These are phyloP conservation scores for Clinocottus analis DNA, from an alignment of 2,113 vertebrate genomes.

Conservation along the genomic window DNA sequence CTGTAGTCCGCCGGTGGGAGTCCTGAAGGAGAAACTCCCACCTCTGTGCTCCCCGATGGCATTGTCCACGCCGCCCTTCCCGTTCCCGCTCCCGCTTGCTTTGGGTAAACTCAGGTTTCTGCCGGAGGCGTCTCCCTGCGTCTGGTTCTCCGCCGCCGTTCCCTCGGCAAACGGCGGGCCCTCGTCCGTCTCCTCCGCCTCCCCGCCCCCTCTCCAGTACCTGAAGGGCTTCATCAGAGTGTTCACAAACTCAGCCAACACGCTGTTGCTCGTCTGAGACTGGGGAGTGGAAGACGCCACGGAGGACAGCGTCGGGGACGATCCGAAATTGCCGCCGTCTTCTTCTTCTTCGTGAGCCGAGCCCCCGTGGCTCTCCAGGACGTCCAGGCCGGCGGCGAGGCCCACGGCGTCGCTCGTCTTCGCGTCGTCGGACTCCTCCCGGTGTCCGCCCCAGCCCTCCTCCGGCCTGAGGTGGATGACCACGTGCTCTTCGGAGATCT, in stretches of 20 bases:
- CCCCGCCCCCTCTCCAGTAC: constrained; percentile 65
- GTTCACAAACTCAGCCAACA: constrained; percentile 80
- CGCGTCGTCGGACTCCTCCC: constrained; percentile 28
- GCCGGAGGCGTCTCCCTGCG: constrained; percentile 31
- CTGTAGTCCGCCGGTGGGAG: constrained; percentile 32
- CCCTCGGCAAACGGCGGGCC: constrained; percentile 24
- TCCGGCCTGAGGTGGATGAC: constrained; percentile 74
- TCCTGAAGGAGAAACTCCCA: constrained; percentile 39
- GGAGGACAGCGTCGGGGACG: constrained; percentile 42
- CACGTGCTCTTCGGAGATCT: constrained; percentile 83
- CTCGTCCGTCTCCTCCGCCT: constrained; percentile 22
- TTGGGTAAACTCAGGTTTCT: constrained; percentile 61
- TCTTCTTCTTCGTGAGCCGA: constrained; percentile 74
- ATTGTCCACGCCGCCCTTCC: constrained; percentile 76
- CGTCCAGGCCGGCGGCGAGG: constrained; percentile 52
- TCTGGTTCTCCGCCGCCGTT: constrained; percentile 53
- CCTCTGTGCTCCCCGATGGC: constrained; percentile 72
- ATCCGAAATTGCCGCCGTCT: constrained; percentile 32
- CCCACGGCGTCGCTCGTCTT: constrained; percentile 39
- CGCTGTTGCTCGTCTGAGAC: constrained; percentile 68
- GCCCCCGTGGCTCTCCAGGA: constrained; percentile 67
- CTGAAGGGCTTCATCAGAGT: constrained; percentile 81
- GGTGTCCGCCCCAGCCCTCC: constrained; percentile 54
- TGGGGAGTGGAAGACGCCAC: constrained; percentile 61
- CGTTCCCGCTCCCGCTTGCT: constrained; percentile 38